Base-by-base conservation (phyloP, 35 echinoderm and acorn worm genomes). In the Stichopus chloronotus region DNA sequence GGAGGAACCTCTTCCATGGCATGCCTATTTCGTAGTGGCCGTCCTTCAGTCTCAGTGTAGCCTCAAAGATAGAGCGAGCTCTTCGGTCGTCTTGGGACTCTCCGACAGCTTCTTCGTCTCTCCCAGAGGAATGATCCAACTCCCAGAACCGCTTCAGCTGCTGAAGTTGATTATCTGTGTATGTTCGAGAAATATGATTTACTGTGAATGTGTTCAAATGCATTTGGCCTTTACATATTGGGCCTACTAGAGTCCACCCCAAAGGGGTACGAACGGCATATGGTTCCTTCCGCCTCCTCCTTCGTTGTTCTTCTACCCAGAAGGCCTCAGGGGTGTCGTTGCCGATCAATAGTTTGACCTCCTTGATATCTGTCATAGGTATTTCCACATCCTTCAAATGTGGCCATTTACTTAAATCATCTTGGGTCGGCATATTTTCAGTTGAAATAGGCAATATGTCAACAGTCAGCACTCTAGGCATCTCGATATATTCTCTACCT, bases 281-380 rank as follows among this genome's bases (percentile, higher is more conserved):
- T 22, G 88, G 89, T 63, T 91, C 88, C 19, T 91, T 94, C 17
- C 14, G 56, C 16, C 88, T 87, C 4, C 92, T 92, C 57, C 68
- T 78, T 92, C 95, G 52, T 90, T 96, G 86, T 77, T 96, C 95
- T 16, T 86, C 68, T 12, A 92, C 92, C 95, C 92, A 96, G 55
- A 92, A 94, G 3, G 92, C 95, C 43, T 96, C 95, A 63, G 95
- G 92, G 17, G 53, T 87, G 77, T 96, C 92, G 53, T 52, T 79
- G 11, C 92, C 92, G 59, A 96, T 96, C n/a, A 96, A 82, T 4
- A 96, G 72, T 22, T 91, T 86, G 22, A 96, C 82, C 9, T 94
- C 63, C 19, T 83, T 54, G 8, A 58, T 7, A 17, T 71, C 25
- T 52, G 87, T 54, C 6, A 88, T 24, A 7, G 59, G 85, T 17